phyloP scores from a whole-genome alignment of 2,888 invertebrate genomes.

The Nomada fucata region DNA sequence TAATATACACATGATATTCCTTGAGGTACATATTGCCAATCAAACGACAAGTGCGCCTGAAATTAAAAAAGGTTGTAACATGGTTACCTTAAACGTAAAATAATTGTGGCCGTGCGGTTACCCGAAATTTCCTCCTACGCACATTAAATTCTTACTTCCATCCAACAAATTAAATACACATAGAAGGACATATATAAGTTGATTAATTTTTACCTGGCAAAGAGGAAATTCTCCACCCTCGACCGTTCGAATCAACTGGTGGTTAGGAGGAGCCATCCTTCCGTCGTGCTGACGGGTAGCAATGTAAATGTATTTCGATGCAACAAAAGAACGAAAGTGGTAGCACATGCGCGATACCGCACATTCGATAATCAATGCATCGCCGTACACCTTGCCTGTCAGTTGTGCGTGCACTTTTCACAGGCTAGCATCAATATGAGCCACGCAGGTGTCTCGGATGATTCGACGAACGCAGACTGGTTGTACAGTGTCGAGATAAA shows the following conservation, averaged over 20 bases:
- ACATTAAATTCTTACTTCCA: too few species aligned
- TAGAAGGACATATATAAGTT: too few species aligned
- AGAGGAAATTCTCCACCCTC: neutral
- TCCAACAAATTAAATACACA: too few species aligned
- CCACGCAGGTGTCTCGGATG: too few species aligned
- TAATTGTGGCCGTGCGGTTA: too few species aligned
- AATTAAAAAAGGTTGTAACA: too few species aligned
- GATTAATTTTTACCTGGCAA: too few species aligned
- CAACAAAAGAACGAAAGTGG: neutral
- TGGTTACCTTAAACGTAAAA: too few species aligned
- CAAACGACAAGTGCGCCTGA: too few species aligned
- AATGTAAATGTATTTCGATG: neutral
- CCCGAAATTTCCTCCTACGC: too few species aligned
- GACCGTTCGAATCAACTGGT: constrained; percentile 8
- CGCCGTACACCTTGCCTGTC: neutral
- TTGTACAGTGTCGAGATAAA: constrained; percentile 74
- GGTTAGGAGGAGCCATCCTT: neutral
- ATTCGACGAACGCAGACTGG: constrained; percentile 28
- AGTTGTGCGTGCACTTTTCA: constrained; percentile 29
- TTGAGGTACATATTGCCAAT: too few species aligned
- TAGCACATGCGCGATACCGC: constrained; percentile 62
- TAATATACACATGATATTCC: too few species aligned
- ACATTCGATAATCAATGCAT: constrained; percentile 38
- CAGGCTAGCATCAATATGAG: constrained; percentile 20
- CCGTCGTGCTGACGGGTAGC: neutral